Base-by-base conservation (phyloP, 2,888 invertebrate genomes). In the Parascotia fuliginaria region DNA sequence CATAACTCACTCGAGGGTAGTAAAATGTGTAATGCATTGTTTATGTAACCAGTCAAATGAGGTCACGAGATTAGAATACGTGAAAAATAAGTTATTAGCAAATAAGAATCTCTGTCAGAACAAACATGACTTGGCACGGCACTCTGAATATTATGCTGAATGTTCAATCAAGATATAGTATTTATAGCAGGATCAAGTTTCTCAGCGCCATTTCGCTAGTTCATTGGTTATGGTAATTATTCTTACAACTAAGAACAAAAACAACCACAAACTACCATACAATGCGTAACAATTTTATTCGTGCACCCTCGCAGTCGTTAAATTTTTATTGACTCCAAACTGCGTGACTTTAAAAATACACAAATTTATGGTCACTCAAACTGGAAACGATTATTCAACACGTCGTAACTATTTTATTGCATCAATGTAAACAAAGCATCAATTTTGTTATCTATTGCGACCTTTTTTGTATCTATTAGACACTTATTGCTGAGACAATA, bases 291-390 rank as follows among this genome's bases (percentile, higher is more conserved):
- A 81, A 81, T 87, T 85, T 88, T 82, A 89, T 87, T 83, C 72
- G 65, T 72, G 83, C 85, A 84, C 86, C 90, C 89, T 86, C 76
- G 70, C 76, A 80, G 81, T 87, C 91, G 89, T 92, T 88, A 91
- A 90, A 89, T 80, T 89, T 90, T 90, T 92, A 92, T 90, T 83
- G 87, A 87, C 89, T 89, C 78, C 81, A 84, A 90, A 89, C 87
- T 84, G 84, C 84, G 83, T 79, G 85, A 88, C 90, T 89, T 90
- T 89, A 87, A 91, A 90, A 92, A 90, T 88, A 88, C 81, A 90
- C 89, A 90, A 90, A 90, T 92, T 90, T 91, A 91, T 82, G 88
- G 89, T 89, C 89, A 90, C 88, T 90, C 89, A 85, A 84, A 87
- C 83, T 79, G 85, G 84, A 77, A 86, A 84, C 87, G 89, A 90